Evolutionary conservation across 2,888 invertebrate genomes (phyloP).

Genomic region (Sclerodermus sp.): DNA sequence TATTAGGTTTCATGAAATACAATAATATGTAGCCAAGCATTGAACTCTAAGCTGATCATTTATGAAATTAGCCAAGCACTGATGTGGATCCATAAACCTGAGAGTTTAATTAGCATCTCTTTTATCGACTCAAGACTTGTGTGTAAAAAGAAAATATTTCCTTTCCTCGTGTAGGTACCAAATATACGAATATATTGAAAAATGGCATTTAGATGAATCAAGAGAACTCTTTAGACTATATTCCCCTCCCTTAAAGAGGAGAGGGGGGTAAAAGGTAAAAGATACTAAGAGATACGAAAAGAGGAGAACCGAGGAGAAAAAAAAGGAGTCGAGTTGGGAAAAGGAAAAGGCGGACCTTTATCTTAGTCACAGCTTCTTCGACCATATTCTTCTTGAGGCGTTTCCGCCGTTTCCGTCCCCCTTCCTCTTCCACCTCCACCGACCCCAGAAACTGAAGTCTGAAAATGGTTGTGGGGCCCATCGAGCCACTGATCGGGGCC

Average conservation of each 20-base stretch:
- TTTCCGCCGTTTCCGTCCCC: constrained; percentile 69
- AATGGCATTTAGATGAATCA: no score
- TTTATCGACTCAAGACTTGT: no score
- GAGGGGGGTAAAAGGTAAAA: no score
- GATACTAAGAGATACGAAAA: no score
- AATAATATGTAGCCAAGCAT: constrained; percentile 9
- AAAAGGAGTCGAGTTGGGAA: no score
- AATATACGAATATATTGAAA: no score
- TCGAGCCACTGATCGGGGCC: constrained; percentile 46
- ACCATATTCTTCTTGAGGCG: constrained; percentile 87
- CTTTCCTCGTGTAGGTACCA: no score
- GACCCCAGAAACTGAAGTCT: constrained; percentile 82
- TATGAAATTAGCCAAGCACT: neutral
- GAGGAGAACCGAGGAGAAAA: no score
- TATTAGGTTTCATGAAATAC: constrained; percentile 3
- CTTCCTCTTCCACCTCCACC: constrained; percentile 82
- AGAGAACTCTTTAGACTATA: no score
- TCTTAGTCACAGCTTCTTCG: constrained; percentile 83
- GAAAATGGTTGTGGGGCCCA: constrained; percentile 67
- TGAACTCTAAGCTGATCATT: no score
- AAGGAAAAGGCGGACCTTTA: constrained; percentile 69
- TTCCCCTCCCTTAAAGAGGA: no score
- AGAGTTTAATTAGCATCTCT: constrained; percentile 28
- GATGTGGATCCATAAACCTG: constrained; percentile 30
- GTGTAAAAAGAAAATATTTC: no score